Conservation (phyloP, 2,888 invertebrate species). For the Nebria brevicollis region DNA sequence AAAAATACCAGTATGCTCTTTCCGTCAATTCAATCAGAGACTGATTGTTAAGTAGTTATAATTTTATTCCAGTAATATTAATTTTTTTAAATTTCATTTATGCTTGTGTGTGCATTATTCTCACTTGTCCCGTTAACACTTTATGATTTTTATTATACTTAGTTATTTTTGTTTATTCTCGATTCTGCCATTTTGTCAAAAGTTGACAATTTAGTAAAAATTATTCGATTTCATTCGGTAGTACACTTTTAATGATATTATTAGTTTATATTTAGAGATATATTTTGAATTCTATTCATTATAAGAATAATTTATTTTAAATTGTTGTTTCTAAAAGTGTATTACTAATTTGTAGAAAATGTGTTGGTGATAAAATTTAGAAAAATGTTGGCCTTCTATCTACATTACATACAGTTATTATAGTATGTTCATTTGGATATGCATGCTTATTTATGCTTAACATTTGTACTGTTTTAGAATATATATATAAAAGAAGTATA, state of each 20-base stretch:
- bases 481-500: slow-evolving; percentile 27
- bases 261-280: too few relatives aligned
- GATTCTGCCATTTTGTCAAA: slow-evolving; percentile 44
- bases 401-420: slow-evolving; percentile 49
- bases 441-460: slow-evolving; percentile 46
- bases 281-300: too few relatives aligned
- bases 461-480: slow-evolving; percentile 44
- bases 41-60: slow-evolving; percentile 38
- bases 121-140: slow-evolving; percentile 36
- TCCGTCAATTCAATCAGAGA: slow-evolving; percentile 42
- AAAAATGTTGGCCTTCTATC: slow-evolving; percentile 64
- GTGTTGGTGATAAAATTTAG: slow-evolving; percentile 42
- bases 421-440: slow-evolving; percentile 46
- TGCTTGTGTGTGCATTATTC: slow-evolving; percentile 42
- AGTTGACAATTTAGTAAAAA: slow-evolving; percentile 23
- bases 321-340: background rate
- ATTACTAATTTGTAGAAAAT: slow-evolving; percentile 28
- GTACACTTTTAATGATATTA: background rate
- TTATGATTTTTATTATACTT: slow-evolving; percentile 24
- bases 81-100: slow-evolving; percentile 10
- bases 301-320: too few relatives aligned
- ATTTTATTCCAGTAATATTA: slow-evolving; percentile 12
- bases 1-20: slow-evolving; percentile 31
- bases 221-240: slow-evolving; percentile 2
- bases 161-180: too few relatives aligned